Percentiles rank a stretch among this genome's conserved stretches.
Conservation (phyloP, 2,113 vertebrate genomes). For the Notarius lentiginosus region DNA sequence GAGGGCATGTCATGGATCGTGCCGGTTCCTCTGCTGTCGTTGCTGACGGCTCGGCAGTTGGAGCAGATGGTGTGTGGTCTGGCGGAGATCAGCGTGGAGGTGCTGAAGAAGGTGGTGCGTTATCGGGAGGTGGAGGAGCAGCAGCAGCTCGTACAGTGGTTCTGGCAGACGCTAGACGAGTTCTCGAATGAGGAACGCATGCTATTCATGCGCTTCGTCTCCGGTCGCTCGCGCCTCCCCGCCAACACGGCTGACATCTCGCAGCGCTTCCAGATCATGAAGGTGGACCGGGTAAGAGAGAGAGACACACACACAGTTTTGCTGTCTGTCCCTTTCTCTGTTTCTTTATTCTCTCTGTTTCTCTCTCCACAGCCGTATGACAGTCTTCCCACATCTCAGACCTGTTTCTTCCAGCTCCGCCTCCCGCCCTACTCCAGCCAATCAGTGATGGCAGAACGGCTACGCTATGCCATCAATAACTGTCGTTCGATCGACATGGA, state of each 20-base stretch:
- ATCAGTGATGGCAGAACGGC: slow-evolving; percentile 72
- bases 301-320: neutral
- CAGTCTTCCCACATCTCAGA: slow-evolving; percentile 79
- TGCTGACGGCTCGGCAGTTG: slow-evolving; percentile 77
- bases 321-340: neutral
- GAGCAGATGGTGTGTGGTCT: slow-evolving; percentile 81
- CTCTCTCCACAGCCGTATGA: slow-evolving; percentile 69
- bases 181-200: slow-evolving; percentile 82
- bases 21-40: slow-evolving; percentile 76
- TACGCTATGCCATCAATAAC: slow-evolving; percentile 82
- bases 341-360: neutral
- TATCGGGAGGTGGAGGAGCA: slow-evolving; percentile 78
- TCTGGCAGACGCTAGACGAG: slow-evolving; percentile 80
- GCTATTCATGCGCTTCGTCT: slow-evolving; percentile 80
- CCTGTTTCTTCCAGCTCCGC: slow-evolving; percentile 81
- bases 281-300: slow-evolving; percentile 74
- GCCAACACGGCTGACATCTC: slow-evolving; percentile 78
- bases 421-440: slow-evolving; percentile 79
- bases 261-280: slow-evolving; percentile 81
- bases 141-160: slow-evolving; percentile 78
- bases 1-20: slow-evolving; percentile 81
- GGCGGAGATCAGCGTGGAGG: slow-evolving; percentile 78
- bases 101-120: slow-evolving; percentile 78
- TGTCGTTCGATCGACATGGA: slow-evolving; percentile 83
- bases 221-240: slow-evolving; percentile 75